Percentiles rank a stretch among this genome's conserved stretches.
phyloP scores from a whole-genome alignment of 2,113 vertebrate genomes.

The Prochilodus magdalenae region DNA sequence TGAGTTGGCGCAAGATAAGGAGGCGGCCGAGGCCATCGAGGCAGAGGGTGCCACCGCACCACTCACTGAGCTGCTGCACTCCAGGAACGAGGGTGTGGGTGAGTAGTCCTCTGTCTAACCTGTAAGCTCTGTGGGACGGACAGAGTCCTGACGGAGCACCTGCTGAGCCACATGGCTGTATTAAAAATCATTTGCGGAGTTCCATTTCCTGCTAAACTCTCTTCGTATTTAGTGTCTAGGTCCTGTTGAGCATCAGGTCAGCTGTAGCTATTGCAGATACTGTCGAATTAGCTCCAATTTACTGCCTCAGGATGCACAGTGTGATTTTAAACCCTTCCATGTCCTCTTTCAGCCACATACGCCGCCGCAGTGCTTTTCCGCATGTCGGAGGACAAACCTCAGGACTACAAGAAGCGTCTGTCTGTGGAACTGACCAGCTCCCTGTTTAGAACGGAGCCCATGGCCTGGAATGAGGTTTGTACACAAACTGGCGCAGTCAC shows the following conservation, averaged over 20 bases:
- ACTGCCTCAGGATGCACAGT: too few relatives aligned
- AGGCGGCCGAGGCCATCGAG: conserved; percentile 96
- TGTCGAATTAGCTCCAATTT: too few relatives aligned
- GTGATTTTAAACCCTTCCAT: background rate
- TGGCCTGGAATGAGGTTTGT: conserved; percentile 96
- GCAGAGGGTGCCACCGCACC: conserved; percentile 97
- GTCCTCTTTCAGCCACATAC: conserved; percentile 84
- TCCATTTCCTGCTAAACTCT: too few relatives aligned
- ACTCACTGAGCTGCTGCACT: conserved; percentile 95
- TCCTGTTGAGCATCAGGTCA: too few relatives aligned
- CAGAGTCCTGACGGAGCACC: too few relatives aligned
- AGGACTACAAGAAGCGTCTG: conserved; percentile 97
- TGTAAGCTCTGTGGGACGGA: too few relatives aligned
- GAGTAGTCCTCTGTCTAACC: too few relatives aligned
- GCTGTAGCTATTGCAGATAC: too few relatives aligned
- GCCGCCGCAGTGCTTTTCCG: conserved; percentile 97
- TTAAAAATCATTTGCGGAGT: too few relatives aligned
- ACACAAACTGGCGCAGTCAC: background rate
- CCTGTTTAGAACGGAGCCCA: conserved; percentile 95
- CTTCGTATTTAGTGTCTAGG: too few relatives aligned
- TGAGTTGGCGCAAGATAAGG: conserved; percentile 98
- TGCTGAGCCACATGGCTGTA: too few relatives aligned
- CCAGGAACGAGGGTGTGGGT: conserved; percentile 98
- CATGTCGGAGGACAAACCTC: conserved; percentile 99
- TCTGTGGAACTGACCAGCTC: conserved; percentile 97